Evolutionary conservation across 2,113 vertebrate species (phyloP), one percentile per base, ranked within the genome.

Genomic region (Myrmophylax atrothorax): DNA sequence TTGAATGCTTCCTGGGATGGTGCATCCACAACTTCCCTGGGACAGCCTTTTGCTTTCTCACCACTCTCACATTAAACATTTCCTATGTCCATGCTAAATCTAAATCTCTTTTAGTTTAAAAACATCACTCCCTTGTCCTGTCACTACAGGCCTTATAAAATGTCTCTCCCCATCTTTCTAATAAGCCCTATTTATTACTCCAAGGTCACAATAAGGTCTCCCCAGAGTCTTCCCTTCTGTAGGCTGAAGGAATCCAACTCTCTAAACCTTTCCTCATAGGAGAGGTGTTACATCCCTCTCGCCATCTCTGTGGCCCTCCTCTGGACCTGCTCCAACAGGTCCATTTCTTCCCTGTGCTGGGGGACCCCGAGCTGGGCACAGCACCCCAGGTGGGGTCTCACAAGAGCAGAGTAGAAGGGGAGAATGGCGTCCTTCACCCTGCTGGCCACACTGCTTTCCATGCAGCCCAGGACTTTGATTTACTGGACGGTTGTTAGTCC

Each of bases 321-420:
- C 25, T 44, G 60, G 42, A 63, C 18, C 22, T 50, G 42, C 42
- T 77, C 35, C 49, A 63, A 37, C 35, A 90, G 1, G 7, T 33
- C 53, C 66, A 12, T 2, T 15, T 33, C 33, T 1, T 37, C 35
- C 31, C 31, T 18, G 18, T 25, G 37, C 25, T 78, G 59, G 9
- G 19, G 10, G 3, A 24, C 16, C 29, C 83, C 62, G 63, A 66
- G 16, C 18, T 49, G 52, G 50, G 53, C 0, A 23, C 2, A 6
- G 44, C 5, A 42, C 23, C 35, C 19, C n/a, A 37, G 22, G 22
- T 62, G 35, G 29, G 14, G 49, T 28, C 75, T 58, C 74, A 84
- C 5, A 16, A 37, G 50, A 69, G 26, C 0, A 1, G 35, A 62
- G 29, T 0, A 18, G 10, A 72, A 22, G 18, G 29, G 56, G 5